Base-by-base conservation (phyloP, 2,113 vertebrate genomes). In the Sapajus apella region DNA sequence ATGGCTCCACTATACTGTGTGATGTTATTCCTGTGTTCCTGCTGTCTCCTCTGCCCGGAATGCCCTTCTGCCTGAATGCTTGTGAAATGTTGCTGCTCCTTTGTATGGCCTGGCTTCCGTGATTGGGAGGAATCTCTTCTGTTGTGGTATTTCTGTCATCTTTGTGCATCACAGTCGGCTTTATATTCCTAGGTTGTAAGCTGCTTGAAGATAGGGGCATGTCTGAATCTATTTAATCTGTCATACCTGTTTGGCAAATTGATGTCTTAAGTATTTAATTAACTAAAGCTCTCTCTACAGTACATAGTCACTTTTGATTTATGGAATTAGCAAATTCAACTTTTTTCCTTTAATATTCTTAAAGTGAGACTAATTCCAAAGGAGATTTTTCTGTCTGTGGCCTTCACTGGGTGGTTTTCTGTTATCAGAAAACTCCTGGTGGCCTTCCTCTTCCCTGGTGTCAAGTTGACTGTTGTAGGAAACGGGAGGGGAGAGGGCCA, bases 311-410 rank as follows among this genome's bases (percentile, higher is more conserved):
- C 43, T 66, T 91, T 87, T 83, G 89, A 75, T 6, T 83, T 75
- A 56, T 75, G 7, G 89, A 90, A 68, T n/a, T 87, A 50, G n/a
- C 23, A 75, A 94, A 84, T 47, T 35, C 45, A 66, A 13, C 25
- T 23, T 87, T 61, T 93, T 47, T 9, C 86, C 83, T 91, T 79
- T 21, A 66, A 45, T 3, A 89, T 93, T 80, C 50, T 89, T 96
- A 35, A 97, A 87, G 81, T 47, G 50, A 58, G 52, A 84, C 21
- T 76, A 43, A 90, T 77, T 90, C n/a, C 88, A 90, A 70, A 79
- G 61, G 61, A 58, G 43, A 66, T 37, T 64, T 70, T 85, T 32
- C 56, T 56, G 0, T 37, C 32, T 72, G 21, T 92, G 75, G 17
- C 43, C 23, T 76, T 73, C 25, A 50, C 2, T 64, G 56, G 27